Evolutionary conservation across 30 jellyfish, hydroid and myxozoan genomes (phyloP).

Genomic region (Mastigias papua): DNA sequence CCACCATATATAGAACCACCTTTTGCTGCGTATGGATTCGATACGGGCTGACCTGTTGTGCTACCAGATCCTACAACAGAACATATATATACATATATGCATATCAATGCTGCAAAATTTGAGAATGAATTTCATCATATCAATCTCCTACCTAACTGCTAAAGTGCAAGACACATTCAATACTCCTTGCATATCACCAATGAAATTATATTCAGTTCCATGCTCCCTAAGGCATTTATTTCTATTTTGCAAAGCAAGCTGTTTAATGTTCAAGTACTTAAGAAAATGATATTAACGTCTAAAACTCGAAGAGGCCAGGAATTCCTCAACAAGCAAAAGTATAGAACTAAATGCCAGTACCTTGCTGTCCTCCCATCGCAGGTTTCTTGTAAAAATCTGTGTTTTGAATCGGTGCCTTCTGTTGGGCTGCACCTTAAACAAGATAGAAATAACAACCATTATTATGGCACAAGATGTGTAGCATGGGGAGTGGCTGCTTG

Average conservation of each 20-base stretch:
- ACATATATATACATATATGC: background rate
- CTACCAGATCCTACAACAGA: conserved; percentile 14
- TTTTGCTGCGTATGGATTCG: conserved; percentile 66
- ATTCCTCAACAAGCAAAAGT: no score
- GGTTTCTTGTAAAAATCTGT: background rate
- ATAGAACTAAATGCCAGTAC: background rate
- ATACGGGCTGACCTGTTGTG: conserved; percentile 30
- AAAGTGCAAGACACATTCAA: no score
- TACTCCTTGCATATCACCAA: no score
- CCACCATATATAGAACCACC: conserved; percentile 69
- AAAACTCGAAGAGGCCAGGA: no score
- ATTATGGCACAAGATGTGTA: background rate
- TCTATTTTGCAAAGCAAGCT: no score
- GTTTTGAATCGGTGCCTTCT: background rate
- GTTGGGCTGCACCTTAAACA: background rate
- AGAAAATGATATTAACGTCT: no score
- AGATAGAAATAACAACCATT: background rate
- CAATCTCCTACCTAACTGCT: no score
- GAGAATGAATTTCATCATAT: no score
- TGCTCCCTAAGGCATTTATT: no score
- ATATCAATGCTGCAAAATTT: background rate
- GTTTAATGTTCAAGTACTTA: no score
- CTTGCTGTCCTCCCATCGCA: background rate
- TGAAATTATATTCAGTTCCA: no score
- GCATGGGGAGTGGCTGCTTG: no score